Base-by-base conservation (phyloP, 1,140 invertebrate genomes). In the Drosophila punjabiensis region DNA sequence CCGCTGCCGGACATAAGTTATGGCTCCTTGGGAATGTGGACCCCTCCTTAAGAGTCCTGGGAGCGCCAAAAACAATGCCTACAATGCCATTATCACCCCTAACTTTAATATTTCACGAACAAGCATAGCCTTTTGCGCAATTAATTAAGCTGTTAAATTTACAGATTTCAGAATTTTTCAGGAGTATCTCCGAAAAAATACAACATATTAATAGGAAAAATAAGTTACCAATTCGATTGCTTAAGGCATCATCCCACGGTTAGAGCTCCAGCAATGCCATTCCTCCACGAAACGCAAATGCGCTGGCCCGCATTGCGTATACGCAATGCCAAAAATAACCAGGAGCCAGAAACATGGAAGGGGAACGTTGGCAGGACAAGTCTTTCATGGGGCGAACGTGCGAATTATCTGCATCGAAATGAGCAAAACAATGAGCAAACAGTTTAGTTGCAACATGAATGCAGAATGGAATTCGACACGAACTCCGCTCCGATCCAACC, bases 351-450 rank as follows among this genome's bases (percentile, higher is more conserved):
- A 20, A 0, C 13, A 18, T 16, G 18, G 50, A 71, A 13, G 8
- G 33, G 18, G 50, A 69, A 20, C 35, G 20, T 32, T 43, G 43
- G 4, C 58, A 43, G 18, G 69, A 62, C 69, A 56, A 45, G 69
- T 37, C 47, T 24, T 75, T 43, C 69, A 53, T 52, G 37, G 56
- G 18, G 56, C 56, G 69, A 75, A 75, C 69, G 71, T 75, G 71
- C 71, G 71, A 75, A 74, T 75, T 75, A 75, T 75, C 71, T 74
- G 56, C 71, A 74, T 35, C 56, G 68, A 62, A 74, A 74, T 74
- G 71, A 74, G 68, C 68, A 74, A 8, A 68, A 62, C 68, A 74
- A 62, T 45, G 56, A 52, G 43, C 69, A 75, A 75, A 75, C 55
- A 74, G 69, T 74, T 74, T 62, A 62, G 71, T 62, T 75, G 69